phyloP scores from a whole-genome alignment of 2,888 invertebrate genomes.

The Drosophila hawaiiensis region DNA sequence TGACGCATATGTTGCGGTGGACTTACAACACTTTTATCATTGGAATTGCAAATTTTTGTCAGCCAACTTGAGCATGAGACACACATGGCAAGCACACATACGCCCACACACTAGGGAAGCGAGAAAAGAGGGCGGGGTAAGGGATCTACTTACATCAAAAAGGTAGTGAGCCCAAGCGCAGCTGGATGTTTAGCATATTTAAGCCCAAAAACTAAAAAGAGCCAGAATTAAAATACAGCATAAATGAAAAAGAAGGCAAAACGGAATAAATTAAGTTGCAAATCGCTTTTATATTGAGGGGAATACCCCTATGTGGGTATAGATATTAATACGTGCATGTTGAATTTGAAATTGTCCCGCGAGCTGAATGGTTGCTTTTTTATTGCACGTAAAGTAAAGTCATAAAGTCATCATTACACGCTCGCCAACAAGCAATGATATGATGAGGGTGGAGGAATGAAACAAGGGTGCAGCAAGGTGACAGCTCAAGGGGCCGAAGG shows the following conservation, averaged over 20 bases:
- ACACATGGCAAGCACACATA: conserved; percentile 41
- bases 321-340: conserved; percentile 9
- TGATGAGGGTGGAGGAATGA: not conserved
- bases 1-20: conserved; percentile 38
- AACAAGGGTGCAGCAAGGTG: conserved; percentile 1
- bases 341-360: conserved; percentile 29
- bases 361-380: conserved; percentile 60
- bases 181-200: conserved; percentile 72
- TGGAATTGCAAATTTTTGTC: conserved; percentile 69
- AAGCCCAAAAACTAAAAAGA: conserved; percentile 61
- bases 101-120: conserved; percentile 10
- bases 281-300: conserved; percentile 66
- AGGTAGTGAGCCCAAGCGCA: conserved; percentile 50
- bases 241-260: conserved; percentile 51
- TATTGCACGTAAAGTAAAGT: conserved; percentile 77
- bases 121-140: not conserved
- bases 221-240: conserved; percentile 65
- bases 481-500: conserved; percentile 7
- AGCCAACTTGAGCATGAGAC: conserved; percentile 43
- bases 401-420: conserved; percentile 78
- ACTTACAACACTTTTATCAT: conserved; percentile 72
- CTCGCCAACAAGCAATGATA: conserved; percentile 60
- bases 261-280: conserved; percentile 72
- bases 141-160: conserved; percentile 43
- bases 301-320: conserved; percentile 4